These are phyloP conservation scores for Synchiropus splendidus DNA, from an alignment of 2,113 vertebrate genomes.

Conservation along the genomic window DNA sequence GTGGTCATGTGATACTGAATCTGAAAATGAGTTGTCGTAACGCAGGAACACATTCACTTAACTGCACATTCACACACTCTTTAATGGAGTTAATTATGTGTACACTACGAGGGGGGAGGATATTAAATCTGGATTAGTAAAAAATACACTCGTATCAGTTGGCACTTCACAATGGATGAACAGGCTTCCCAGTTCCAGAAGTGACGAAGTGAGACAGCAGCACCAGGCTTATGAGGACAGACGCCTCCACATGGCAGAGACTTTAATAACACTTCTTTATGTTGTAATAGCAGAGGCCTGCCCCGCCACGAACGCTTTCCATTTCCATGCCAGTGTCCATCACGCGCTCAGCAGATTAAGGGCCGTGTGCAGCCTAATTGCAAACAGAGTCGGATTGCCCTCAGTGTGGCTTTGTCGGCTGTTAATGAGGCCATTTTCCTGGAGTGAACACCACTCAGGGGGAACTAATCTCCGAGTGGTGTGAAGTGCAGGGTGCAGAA, in stretches of 20 bases:
- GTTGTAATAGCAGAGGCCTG: constrained; percentile 68
- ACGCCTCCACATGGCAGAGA: constrained; percentile 70
- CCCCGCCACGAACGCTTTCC: constrained; percentile 68
- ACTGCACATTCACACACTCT: too few relatives aligned
- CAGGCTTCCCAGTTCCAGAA: too few relatives aligned
- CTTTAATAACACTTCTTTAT: constrained; percentile 78
- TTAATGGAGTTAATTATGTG: too few relatives aligned
- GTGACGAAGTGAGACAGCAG: too few relatives aligned
- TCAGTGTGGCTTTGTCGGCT: constrained; percentile 53
- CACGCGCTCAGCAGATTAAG: constrained; percentile 64
- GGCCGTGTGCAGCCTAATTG: constrained; percentile 63
- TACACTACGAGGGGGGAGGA: too few relatives aligned
- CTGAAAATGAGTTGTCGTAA: too few relatives aligned
- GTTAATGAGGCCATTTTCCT: constrained; percentile 71
- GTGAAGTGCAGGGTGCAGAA: constrained; percentile 48
- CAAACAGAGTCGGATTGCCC: constrained; percentile 62
- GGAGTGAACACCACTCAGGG: constrained; percentile 54
- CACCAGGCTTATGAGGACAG: constrained; percentile 81
- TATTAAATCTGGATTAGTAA: too few relatives aligned
- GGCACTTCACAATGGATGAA: too few relatives aligned
- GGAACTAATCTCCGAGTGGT: constrained; percentile 63
- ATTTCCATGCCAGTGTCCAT: constrained; percentile 67
- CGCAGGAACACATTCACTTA: too few relatives aligned
- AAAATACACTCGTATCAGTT: too few relatives aligned
- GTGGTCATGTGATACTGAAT: too few relatives aligned